Conservation (phyloP, 2,797 vertebrate species). For the Momotus momota region DNA sequence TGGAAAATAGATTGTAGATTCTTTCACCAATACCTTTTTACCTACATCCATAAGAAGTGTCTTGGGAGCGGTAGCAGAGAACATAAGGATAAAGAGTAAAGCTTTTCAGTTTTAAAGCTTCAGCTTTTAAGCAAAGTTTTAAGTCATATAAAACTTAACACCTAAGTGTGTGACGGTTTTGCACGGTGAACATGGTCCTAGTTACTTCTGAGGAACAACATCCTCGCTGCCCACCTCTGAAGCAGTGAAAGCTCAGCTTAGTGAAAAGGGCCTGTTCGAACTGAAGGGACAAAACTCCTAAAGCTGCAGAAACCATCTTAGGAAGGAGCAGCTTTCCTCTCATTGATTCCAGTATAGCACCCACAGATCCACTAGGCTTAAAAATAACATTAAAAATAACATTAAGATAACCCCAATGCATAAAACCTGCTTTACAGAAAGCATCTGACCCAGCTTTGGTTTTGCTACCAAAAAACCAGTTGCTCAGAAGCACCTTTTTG, state of each 20-base stretch:
- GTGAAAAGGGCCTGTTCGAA: background rate
- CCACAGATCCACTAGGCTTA: constrained; percentile 10
- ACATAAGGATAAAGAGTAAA: background rate
- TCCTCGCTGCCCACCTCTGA: background rate
- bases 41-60: background rate
- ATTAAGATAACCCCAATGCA: background rate
- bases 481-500: background rate
- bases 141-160: background rate
- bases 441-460: background rate
- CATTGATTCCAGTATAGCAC: background rate
- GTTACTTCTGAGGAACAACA: background rate
- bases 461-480: background rate
- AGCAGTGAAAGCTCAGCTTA: background rate
- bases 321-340: constrained; percentile 14
- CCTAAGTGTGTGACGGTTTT: background rate
- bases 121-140: background rate
- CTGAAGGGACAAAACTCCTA: background rate
- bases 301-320: background rate
- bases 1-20: background rate
- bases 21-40: background rate
- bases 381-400: background rate
- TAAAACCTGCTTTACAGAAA: background rate
- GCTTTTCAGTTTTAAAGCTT: too few relatives aligned
- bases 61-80: background rate
- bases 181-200: background rate